Percentiles rank a stretch among this genome's conserved stretches.
Conservation (phyloP, 1,140 invertebrate species). For the Euwallacea similis region DNA sequence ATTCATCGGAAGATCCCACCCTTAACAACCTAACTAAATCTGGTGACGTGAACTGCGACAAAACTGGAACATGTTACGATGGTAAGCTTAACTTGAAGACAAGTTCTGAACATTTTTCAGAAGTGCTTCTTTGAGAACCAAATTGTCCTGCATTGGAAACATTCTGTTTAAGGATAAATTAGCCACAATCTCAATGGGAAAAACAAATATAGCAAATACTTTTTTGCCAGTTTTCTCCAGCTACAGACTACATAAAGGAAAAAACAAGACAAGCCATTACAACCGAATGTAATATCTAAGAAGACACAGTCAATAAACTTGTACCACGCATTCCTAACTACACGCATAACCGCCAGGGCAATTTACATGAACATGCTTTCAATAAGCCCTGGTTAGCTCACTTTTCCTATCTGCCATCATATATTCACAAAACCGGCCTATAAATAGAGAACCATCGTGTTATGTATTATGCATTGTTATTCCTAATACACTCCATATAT, state of each 20-base stretch:
- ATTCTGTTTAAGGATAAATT: too few species aligned
- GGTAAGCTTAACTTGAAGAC: slow-evolving; percentile 61
- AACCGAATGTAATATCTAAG: too few species aligned
- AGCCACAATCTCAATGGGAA: too few species aligned
- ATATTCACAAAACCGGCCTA: neutral
- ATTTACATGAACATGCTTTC: slow-evolving; percentile 13
- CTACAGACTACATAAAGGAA: neutral
- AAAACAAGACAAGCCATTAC: neutral
- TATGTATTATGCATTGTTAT: slow-evolving; percentile 13
- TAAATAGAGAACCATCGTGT: slow-evolving; percentile 6
- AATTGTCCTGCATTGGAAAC: too few species aligned
- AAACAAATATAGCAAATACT: neutral
- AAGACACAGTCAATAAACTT: too few species aligned
- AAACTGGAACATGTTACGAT: slow-evolving; percentile 92
- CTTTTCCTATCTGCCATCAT: neutral
- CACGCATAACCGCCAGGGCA: slow-evolving; percentile 3
- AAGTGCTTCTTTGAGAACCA: too few species aligned
- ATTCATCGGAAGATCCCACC: slow-evolving; percentile 70
- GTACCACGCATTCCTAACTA: neutral
- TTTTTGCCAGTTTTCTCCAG: neutral
- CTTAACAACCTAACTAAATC: slow-evolving; percentile 72
- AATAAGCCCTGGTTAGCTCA: slow-evolving; percentile 6
- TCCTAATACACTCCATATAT: slow-evolving; percentile 4
- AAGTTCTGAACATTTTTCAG: neutral
- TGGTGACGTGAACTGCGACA: slow-evolving; percentile 78